phyloP scores from a whole-genome alignment of 2,888 invertebrate species.

The Lottia scabra region DNA sequence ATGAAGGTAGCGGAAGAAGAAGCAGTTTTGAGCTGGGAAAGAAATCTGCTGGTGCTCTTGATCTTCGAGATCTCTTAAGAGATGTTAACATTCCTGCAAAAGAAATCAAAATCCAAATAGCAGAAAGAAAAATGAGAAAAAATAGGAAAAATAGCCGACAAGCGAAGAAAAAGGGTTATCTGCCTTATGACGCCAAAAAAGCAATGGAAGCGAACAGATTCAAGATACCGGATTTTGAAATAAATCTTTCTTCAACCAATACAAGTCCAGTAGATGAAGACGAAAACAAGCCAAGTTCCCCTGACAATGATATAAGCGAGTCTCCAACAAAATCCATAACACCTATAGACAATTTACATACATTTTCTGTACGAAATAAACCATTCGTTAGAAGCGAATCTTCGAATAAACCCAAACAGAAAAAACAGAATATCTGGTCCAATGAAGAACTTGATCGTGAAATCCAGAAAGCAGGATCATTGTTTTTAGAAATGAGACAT shows the following conservation, averaged over 20 bases:
- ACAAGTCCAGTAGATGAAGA: not conserved
- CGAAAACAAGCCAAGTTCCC: not conserved
- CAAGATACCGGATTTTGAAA: not conserved
- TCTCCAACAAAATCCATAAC: not conserved
- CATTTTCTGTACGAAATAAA: not conserved
- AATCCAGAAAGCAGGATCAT: not conserved
- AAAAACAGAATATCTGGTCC: not conserved
- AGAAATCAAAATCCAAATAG: slow-evolving; percentile 21
- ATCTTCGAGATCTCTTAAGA: slow-evolving; percentile 15
- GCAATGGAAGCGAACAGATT: not conserved
- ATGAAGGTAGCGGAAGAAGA: not conserved
- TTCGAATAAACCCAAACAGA: slow-evolving; percentile 4
- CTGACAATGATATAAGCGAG: not conserved
- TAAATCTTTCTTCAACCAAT: not conserved
- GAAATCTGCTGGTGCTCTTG: not conserved
- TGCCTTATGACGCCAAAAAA: not conserved
- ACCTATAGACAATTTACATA: not conserved
- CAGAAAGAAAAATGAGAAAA: slow-evolving; percentile 14
- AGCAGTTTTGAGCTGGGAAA: not conserved
- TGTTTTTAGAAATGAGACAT: slow-evolving; percentile 15
- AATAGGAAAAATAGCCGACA: not conserved
- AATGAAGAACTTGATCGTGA: slow-evolving; percentile 12
- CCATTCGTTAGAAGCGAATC: slow-evolving; percentile 7
- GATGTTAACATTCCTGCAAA: slow-evolving; percentile 20
- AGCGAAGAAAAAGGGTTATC: not conserved